phyloP scores from a whole-genome alignment of 1,140 invertebrate species.

The Teleogryllus occipitalis region DNA sequence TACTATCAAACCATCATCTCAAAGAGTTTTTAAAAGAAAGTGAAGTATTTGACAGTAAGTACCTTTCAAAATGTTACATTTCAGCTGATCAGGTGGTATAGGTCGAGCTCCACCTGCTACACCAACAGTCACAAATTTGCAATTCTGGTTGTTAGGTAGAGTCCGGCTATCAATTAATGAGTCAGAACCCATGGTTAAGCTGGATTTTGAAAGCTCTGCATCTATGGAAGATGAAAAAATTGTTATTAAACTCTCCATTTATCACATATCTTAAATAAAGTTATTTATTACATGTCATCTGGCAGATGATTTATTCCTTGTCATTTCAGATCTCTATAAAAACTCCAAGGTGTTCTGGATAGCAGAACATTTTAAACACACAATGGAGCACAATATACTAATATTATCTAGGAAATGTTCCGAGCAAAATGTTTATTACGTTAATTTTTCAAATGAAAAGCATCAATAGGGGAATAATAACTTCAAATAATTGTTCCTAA shows the following conservation, averaged over 20 bases:
- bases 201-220: neutral
- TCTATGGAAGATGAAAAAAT: neutral
- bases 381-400: too few relatives aligned
- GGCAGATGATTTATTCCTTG: too few relatives aligned
- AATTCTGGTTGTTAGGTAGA: slow-evolving; percentile 18
- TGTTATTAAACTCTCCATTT: neutral
- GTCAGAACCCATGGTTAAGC: neutral
- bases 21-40: too few relatives aligned
- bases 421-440: too few relatives aligned
- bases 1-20: too few relatives aligned
- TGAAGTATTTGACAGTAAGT: slow-evolving; percentile 26
- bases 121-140: slow-evolving; percentile 9
- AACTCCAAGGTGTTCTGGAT: neutral
- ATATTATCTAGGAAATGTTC: too few relatives aligned
- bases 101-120: slow-evolving; percentile 40
- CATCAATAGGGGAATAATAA: too few relatives aligned
- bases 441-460: too few relatives aligned
- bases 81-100: slow-evolving; percentile 78
- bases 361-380: neutral
- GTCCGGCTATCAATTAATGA: neutral
- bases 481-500: too few relatives aligned
- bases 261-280: too few relatives aligned
- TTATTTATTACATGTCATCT: too few relatives aligned
- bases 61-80: slow-evolving; percentile 92
- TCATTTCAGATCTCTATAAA: too few relatives aligned